Evolutionary conservation across 2,888 invertebrate genomes (phyloP).

Genomic region (Stenurella melanura): DNA sequence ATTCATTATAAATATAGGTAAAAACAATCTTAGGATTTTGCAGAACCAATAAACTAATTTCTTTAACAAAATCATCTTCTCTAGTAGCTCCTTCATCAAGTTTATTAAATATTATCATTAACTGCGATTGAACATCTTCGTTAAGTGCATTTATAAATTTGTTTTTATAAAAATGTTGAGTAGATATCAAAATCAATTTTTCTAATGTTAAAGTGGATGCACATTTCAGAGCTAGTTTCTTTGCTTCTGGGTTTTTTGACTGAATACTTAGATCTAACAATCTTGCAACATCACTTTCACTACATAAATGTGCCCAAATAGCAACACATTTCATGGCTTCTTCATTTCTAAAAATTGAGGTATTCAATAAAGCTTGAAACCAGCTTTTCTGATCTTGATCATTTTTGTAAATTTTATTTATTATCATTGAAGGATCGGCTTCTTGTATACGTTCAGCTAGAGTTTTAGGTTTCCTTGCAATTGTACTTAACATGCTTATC

Average conservation of each 20-base stretch:
- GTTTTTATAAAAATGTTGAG: conserved; percentile 63
- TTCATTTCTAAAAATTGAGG: conserved; percentile 62
- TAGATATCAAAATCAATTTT: conserved; percentile 59
- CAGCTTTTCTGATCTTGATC: conserved; percentile 66
- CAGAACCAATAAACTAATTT: conserved; percentile 64
- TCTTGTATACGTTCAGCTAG: conserved; percentile 65
- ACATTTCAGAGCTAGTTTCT: conserved; percentile 65
- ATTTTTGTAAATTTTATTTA: conserved; percentile 64
- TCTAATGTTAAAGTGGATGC: conserved; percentile 59
- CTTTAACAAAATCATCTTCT: conserved; percentile 56
- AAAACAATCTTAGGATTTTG: conserved; percentile 65
- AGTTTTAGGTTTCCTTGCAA: conserved; percentile 68
- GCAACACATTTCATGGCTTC: conserved; percentile 63
- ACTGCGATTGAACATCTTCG: conserved; percentile 56
- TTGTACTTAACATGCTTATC: conserved; percentile 62
- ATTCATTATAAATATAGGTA: conserved; percentile 61
- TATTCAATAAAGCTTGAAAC: conserved; percentile 67
- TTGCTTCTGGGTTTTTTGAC: conserved; percentile 54
- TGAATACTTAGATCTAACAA: conserved; percentile 60
- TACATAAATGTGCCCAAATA: conserved; percentile 64
- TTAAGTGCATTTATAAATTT: conserved; percentile 59
- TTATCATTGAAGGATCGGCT: conserved; percentile 65
- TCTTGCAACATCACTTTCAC: conserved; percentile 61
- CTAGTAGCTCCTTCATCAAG: conserved; percentile 48
- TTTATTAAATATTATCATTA: conserved; percentile 64